A percentile compares a stretch with the other conserved stretches of the same genome.
These are phyloP conservation scores for Sminthurides aquaticus DNA, from an alignment of 2,888 invertebrate genomes.

Conservation along the genomic window DNA sequence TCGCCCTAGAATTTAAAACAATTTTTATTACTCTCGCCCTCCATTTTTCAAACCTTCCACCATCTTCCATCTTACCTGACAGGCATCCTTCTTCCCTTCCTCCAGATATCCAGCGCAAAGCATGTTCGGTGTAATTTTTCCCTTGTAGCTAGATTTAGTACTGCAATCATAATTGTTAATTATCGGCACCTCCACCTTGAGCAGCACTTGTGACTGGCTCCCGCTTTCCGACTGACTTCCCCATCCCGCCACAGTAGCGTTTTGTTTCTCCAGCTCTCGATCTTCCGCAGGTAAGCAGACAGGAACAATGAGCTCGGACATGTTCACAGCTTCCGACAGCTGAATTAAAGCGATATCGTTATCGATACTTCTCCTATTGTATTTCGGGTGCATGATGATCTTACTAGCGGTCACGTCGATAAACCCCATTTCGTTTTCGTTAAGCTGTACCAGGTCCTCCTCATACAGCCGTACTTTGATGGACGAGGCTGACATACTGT, in stretches of 20 bases:
- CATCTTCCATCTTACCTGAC: constrained; percentile 8
- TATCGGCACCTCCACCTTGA: constrained; percentile 73
- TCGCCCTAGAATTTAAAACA: not conserved
- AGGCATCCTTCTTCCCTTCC: constrained; percentile 8
- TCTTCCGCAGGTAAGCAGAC: constrained; percentile 39
- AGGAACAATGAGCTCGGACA: constrained; percentile 29
- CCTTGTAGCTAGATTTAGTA: constrained; percentile 32
- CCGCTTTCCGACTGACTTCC: constrained; percentile 33
- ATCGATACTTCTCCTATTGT: constrained; percentile 27
- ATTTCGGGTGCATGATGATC: constrained; percentile 34
- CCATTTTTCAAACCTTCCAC: not conserved
- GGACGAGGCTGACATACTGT: constrained; percentile 32
- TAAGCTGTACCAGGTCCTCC: constrained; percentile 22
- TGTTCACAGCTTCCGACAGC: constrained; percentile 23
- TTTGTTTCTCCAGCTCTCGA: constrained; percentile 27
- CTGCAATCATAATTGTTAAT: constrained; percentile 65
- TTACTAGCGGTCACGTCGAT: constrained; percentile 23
- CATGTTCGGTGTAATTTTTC: constrained; percentile 41
- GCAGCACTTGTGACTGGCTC: constrained; percentile 56
- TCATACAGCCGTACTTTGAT: constrained; percentile 32
- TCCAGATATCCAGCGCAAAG: constrained; percentile 26
- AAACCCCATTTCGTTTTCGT: not conserved
- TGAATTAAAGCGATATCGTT: constrained; percentile 39
- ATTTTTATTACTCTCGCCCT: not conserved
- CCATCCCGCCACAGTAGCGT: constrained; percentile 36